These are phyloP conservation scores for Iphiclides podalirius DNA, from an alignment of 2,888 invertebrate species.

Conservation along the genomic window DNA sequence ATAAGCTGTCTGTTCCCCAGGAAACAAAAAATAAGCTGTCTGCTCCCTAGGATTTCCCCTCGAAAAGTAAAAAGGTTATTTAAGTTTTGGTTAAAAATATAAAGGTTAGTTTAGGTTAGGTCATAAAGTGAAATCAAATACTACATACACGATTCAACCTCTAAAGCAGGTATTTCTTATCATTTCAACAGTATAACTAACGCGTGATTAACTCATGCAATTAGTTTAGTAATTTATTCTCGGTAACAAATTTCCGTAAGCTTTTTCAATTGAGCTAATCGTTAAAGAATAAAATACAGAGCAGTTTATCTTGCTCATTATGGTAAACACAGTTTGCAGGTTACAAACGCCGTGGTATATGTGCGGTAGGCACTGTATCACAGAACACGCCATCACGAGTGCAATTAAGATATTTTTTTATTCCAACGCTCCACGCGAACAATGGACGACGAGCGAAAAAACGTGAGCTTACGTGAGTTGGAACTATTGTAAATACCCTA, in stretches of 20 bases:
- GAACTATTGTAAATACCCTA: slow-evolving; percentile 29
- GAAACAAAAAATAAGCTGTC: too few relatives aligned
- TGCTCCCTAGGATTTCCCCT: too few relatives aligned
- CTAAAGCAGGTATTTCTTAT: not conserved
- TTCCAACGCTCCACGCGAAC: slow-evolving; percentile 66
- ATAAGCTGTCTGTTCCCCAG: too few relatives aligned
- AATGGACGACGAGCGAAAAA: slow-evolving; percentile 36
- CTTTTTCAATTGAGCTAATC: slow-evolving; percentile 13
- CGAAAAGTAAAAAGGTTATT: too few relatives aligned
- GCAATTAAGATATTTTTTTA: slow-evolving; percentile 75
- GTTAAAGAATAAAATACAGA: slow-evolving; percentile 24
- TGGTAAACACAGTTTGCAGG: slow-evolving; percentile 62
- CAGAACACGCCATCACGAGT: slow-evolving; percentile 63
- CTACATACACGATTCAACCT: not conserved
- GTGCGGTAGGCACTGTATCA: slow-evolving; percentile 53
- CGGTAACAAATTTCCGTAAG: not conserved
- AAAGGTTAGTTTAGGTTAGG: too few relatives aligned
- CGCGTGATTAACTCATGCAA: slow-evolving; percentile 1
- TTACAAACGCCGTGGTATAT: slow-evolving; percentile 64
- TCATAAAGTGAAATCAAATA: too few relatives aligned
- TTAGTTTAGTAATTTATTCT: slow-evolving; percentile 12
- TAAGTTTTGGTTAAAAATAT: too few relatives aligned
- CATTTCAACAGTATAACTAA: not conserved
- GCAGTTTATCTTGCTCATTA: slow-evolving; percentile 62
- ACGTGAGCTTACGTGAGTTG: slow-evolving; percentile 35